Conservation (phyloP, 2,797 vertebrate genomes). For the Sphenodon punctatus region DNA sequence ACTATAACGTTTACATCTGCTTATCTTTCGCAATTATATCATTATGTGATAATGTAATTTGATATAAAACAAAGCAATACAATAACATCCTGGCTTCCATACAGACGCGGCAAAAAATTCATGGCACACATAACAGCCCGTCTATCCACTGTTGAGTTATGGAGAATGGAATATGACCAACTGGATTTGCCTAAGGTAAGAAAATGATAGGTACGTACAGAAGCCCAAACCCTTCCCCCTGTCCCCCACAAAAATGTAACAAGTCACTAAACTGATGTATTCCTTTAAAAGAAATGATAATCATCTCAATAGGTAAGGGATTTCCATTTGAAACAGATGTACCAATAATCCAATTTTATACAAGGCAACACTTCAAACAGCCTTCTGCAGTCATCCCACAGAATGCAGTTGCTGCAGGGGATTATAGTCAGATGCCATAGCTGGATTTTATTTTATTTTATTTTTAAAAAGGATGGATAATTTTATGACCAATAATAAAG, state of each 20-base stretch:
- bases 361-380: background rate
- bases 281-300: background rate
- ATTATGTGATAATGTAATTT: constrained; percentile 17
- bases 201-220: background rate
- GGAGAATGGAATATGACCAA: background rate
- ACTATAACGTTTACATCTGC: constrained; percentile 40
- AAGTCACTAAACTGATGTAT: background rate
- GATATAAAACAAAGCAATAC: constrained; percentile 38
- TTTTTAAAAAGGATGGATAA: background rate
- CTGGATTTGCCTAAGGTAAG: fast-evolving
- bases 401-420: background rate
- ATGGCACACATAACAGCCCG: background rate
- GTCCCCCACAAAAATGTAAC: background rate
- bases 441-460: background rate
- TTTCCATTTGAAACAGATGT: constrained; percentile 21
- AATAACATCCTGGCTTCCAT: constrained; percentile 9
- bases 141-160: background rate
- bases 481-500: background rate
- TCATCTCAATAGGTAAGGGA: background rate
- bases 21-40: constrained; percentile 25
- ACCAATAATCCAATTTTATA: background rate
- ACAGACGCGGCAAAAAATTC: background rate
- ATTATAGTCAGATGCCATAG: background rate
- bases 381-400: background rate
- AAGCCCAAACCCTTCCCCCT: too few species aligned